Base-by-base conservation (phyloP, 2,797 vertebrate species). In the Poeciliopsis paucimaculata region DNA sequence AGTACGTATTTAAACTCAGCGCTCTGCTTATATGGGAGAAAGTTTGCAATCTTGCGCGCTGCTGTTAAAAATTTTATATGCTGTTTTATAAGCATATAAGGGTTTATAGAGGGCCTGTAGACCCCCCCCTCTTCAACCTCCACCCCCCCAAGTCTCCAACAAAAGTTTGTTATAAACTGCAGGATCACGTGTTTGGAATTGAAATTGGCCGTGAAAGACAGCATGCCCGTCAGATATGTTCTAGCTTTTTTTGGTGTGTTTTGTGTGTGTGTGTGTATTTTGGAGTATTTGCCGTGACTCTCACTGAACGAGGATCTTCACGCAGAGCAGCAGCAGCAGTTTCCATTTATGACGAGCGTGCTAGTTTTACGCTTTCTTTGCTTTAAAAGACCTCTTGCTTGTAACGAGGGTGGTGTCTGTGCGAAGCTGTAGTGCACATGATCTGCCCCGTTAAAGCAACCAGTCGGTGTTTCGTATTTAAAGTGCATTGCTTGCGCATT, bases 51-150 rank as follows among this genome's bases (percentile, higher is more conserved):
- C 95, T 96, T 96, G 96, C 95, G 96, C 97, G 96, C 95, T 94
- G 96, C 97, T 98, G 97, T 99, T 99, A 99, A 99, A 94, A 90
- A 93, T 98, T 99, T 99, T 99, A 99, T 99, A 98, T 98, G 98
- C 97, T 98, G 97, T 99, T 99, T 99, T 99, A 99, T 99, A 99
- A 98, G 98, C 98, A 96, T 97, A 98, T 97, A 97, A 98, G 97
- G 66, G 98, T 99, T 99, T 99, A 99, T 98, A 96, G 98, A 98
- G 97, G 97, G 96, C 97, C 97, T 96, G 97, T 96, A 97, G 96
- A 97, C 86, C 45, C 45, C 45, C 45, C 91, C 80, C 43, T 60
- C 43, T 64, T 26, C 41, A 36, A 66, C 36, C 11, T n/a, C 66
- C 66, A 13, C 70, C 9, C 82, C 55, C 23, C 90, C 90, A 68